Evolutionary conservation across 2,797 vertebrate species (phyloP).

Genomic region (Cirrhinus molitorella): DNA sequence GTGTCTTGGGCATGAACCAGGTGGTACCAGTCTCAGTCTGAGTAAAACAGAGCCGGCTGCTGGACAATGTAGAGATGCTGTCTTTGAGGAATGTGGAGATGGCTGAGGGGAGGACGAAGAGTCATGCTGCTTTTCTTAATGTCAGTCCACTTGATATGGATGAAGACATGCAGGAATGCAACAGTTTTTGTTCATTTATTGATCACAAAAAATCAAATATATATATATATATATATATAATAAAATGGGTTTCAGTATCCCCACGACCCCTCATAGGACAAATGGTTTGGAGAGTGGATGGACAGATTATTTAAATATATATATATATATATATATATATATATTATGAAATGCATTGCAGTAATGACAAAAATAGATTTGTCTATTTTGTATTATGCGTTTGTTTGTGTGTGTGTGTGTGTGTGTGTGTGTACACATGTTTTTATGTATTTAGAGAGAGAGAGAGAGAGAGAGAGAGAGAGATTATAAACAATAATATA

Average conservation of each 20-base stretch:
- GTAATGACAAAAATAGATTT: too few relatives aligned
- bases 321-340: not conserved
- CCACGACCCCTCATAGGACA: not conserved
- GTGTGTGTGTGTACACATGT: too few relatives aligned
- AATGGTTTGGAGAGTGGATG: not conserved
- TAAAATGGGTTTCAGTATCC: not conserved
- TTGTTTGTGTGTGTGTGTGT: too few relatives aligned
- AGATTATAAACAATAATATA: not conserved
- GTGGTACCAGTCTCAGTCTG: slow-evolving; percentile 53
- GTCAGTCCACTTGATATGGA: not conserved
- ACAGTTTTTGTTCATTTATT: not conserved
- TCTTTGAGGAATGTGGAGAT: slow-evolving; percentile 59
- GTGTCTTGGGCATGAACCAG: slow-evolving; percentile 28
- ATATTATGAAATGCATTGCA: not conserved
- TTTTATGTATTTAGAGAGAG: too few relatives aligned
- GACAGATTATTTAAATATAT: not conserved
- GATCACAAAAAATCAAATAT: not conserved
- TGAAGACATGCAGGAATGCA: not conserved
- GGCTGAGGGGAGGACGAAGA: slow-evolving; percentile 1
- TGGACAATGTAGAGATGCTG: slow-evolving; percentile 49
- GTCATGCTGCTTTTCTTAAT: not conserved
- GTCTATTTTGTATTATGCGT: too few relatives aligned
- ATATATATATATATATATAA: not conserved
- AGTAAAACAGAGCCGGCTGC: slow-evolving; percentile 7
- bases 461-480: not conserved